Base-by-base conservation (phyloP, 2,888 invertebrate species). In the Leptopilina drosophilae region DNA sequence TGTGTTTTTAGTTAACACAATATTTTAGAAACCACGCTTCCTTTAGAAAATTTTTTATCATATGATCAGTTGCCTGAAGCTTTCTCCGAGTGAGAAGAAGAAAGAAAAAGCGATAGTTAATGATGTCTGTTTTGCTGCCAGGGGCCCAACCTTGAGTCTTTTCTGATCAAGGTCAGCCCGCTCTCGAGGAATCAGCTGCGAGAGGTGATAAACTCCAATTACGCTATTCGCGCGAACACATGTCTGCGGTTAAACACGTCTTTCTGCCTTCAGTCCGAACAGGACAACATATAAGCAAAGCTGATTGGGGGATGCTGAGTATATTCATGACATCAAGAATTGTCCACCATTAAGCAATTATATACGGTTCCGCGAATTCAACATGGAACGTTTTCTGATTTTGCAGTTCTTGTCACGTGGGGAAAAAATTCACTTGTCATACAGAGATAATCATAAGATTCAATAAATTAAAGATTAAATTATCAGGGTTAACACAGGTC, bases 311-410 rank as follows among this genome's bases (percentile, higher is more conserved):
- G 86, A 88, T 85, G 85, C 84, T 84, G 84, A 84, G 84, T 82
- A 82, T 85, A 88, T 87, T 87, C 82, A 81, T 80, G 79, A 75
- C 86, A 80, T 79, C 80, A 78, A 40, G 62, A 53, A 78, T 67
- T 66, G 77, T 62, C 80, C 82, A 81, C 84, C 88, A 88, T 89
- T 84, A 88, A 89, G 88, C 88, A 88, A 88, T 89, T 88, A 89
- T 87, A 87, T 87, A 87, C 87, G 85, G 80, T 88, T 89, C 87
- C 85, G 85, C 85, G 87, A 88, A 88, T 87, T 84, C 80, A 83
- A 82, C 82, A 82, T 81, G 83, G 85, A 89, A 26, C 40, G 3
- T 88, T 86, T 87, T 89, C 87, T 88, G 87, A 82, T 83, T 78
- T 33, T 33, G 33, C 85, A 7, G 69, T 12, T 73, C 53, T 33